These are phyloP conservation scores for Corythoichthys intestinalis DNA, from an alignment of 2,113 vertebrate genomes.

Conservation along the genomic window DNA sequence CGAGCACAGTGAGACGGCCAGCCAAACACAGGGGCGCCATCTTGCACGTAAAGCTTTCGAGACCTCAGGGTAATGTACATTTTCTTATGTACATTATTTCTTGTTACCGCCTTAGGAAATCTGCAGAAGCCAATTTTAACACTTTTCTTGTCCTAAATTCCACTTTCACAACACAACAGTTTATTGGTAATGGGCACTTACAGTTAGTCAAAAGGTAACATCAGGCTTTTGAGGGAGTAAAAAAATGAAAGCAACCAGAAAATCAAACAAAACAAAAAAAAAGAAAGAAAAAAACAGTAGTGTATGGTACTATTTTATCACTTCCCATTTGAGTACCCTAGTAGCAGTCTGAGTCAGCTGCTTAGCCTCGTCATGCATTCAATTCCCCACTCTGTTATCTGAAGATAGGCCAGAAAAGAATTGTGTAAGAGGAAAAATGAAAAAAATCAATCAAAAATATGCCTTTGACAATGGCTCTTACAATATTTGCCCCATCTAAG, in stretches of 20 bases:
- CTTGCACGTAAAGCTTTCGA: too few relatives aligned
- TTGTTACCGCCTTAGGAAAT: slow-evolving; percentile 12
- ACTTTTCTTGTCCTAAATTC: slow-evolving; percentile 34
- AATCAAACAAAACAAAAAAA: not conserved
- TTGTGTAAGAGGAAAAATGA: not conserved
- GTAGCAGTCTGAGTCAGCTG: not conserved
- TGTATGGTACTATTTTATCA: not conserved
- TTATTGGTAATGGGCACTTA: slow-evolving; percentile 20
- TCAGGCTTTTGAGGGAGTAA: slow-evolving; percentile 10
- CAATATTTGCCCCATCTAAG: slow-evolving; percentile 7
- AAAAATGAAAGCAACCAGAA: slow-evolving; percentile 7
- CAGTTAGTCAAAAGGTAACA: slow-evolving; percentile 5
- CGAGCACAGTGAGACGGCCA: too few relatives aligned
- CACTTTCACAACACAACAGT: slow-evolving; percentile 20
- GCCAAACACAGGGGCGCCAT: too few relatives aligned
- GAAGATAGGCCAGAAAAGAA: not conserved
- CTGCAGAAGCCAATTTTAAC: slow-evolving; percentile 5
- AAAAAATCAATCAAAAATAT: slow-evolving; percentile 3
- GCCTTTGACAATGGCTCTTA: slow-evolving; percentile 1
- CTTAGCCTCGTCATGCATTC: not conserved
- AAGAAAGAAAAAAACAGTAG: too few relatives aligned
- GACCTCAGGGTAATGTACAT: not conserved
- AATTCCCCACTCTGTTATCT: slow-evolving; percentile 2
- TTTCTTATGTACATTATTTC: slow-evolving; percentile 1
- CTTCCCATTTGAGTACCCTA: not conserved